A percentile compares a stretch with the other conserved stretches of the same genome.
These are phyloP conservation scores for Heterodera filipjevi DNA, from an alignment of 2,888 invertebrate genomes.

Conservation along the genomic window DNA sequence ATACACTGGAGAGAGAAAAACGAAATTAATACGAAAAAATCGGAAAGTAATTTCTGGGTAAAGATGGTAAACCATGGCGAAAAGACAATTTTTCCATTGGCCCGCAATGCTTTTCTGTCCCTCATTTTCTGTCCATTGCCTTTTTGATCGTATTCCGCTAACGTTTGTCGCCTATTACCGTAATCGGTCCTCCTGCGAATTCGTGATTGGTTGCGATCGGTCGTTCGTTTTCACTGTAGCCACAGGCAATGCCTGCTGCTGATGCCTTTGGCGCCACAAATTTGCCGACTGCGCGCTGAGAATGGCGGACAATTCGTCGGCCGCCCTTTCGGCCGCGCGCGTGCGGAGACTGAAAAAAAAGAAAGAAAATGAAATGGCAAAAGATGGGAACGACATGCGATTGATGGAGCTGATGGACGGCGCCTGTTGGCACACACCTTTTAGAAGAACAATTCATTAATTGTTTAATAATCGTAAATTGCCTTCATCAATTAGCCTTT, in stretches of 20 bases:
- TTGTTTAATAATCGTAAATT: too few relatives aligned
- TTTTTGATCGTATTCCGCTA: too few relatives aligned
- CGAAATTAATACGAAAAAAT: too few relatives aligned
- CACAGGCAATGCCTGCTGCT: not conserved
- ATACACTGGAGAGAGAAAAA: too few relatives aligned
- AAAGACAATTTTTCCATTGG: too few relatives aligned
- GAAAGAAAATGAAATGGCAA: not conserved
- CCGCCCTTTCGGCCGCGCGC: slow-evolving; percentile 91
- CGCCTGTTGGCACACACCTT: slow-evolving; percentile 83
- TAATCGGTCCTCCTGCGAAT: not conserved
- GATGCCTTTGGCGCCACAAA: not conserved
- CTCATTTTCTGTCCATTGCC: not conserved
- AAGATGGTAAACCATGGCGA: too few relatives aligned
- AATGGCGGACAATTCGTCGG: slow-evolving; percentile 83
- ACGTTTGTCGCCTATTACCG: too few relatives aligned
- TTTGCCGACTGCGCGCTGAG: slow-evolving; percentile 45
- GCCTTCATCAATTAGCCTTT: slow-evolving; percentile 94
- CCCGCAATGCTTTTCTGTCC: too few relatives aligned
- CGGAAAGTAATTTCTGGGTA: too few relatives aligned
- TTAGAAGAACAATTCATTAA: slow-evolving; percentile 21
- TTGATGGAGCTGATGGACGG: slow-evolving; percentile 96
- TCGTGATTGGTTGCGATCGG: not conserved
- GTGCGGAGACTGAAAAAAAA: slow-evolving; percentile 74
- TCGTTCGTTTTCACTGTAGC: not conserved
- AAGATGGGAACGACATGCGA: slow-evolving; percentile 72